phyloP scores from a whole-genome alignment of 2,113 vertebrate species.

The Macquaria ambigua region DNA sequence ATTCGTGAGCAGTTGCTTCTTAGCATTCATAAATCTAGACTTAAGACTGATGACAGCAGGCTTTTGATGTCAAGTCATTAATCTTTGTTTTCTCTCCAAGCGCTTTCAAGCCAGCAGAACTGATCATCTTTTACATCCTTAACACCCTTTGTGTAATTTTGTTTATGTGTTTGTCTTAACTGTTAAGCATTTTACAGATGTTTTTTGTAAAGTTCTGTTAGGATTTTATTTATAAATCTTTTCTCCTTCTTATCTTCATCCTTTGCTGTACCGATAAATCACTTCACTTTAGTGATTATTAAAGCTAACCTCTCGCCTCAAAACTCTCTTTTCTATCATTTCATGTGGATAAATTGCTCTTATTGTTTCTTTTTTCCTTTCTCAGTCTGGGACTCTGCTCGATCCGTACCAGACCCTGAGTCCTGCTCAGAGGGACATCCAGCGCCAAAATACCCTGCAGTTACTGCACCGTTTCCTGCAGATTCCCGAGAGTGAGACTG shows the following conservation, averaged over 20 bases:
- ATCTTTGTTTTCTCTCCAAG: not conserved
- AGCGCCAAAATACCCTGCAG: slow-evolving; percentile 93
- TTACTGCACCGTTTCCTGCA: slow-evolving; percentile 91
- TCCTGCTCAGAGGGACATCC: slow-evolving; percentile 88
- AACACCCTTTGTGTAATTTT: no score
- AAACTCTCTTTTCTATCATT: no score
- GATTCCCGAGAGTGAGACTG: slow-evolving; percentile 93
- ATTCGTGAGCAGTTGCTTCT: not conserved
- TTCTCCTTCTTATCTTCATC: not conserved
- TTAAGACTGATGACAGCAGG: not conserved
- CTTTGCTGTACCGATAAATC: not conserved
- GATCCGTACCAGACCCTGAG: slow-evolving; percentile 87
- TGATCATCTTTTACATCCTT: not conserved
- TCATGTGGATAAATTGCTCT: not conserved
- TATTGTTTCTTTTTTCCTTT: not conserved
- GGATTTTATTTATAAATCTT: no score
- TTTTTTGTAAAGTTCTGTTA: no score
- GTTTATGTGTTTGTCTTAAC: not conserved
- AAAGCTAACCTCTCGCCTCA: not conserved
- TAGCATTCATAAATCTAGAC: not conserved
- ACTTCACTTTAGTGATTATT: not conserved
- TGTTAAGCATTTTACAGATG: no score
- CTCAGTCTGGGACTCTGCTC: slow-evolving; percentile 75
- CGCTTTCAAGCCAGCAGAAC: not conserved
- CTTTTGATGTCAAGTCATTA: slow-evolving; percentile 18